These are phyloP conservation scores for Aspidiotus rigidus DNA, from an alignment of 2,888 invertebrate species.

Conservation along the genomic window DNA sequence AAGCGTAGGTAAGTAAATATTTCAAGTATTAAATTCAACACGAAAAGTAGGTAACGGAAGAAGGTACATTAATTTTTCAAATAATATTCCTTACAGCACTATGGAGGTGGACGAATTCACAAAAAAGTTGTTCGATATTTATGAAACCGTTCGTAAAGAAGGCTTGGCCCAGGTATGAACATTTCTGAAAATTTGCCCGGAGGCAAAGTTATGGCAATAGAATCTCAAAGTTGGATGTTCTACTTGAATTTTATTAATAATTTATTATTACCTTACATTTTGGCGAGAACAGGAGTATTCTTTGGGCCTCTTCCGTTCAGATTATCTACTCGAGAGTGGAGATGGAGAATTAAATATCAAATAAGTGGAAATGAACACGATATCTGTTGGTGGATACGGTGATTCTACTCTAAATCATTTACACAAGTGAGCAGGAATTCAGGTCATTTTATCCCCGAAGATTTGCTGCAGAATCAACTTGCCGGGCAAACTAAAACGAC, in stretches of 20 bases:
- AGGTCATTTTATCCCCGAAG: too few relatives aligned
- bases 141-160: conserved; percentile 65
- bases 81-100: conserved; percentile 50
- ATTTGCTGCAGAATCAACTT: too few relatives aligned
- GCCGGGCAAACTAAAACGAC: too few relatives aligned
- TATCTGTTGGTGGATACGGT: conserved; percentile 86
- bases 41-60: too few relatives aligned
- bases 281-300: conserved; percentile 51
- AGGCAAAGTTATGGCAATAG: too few relatives aligned
- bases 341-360: conserved; percentile 56
- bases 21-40: too few relatives aligned
- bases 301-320: conserved; percentile 82
- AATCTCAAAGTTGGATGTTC: background rate
- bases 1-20: too few relatives aligned
- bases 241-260: background rate
- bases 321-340: conserved; percentile 69
- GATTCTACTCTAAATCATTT: conserved; percentile 32
- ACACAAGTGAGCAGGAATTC: conserved; percentile 20
- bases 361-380: conserved; percentile 96
- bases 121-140: conserved; percentile 69
- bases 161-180: conserved; percentile 65
- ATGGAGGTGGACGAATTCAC: conserved; percentile 84
- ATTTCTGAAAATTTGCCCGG: too few relatives aligned
- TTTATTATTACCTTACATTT: background rate
- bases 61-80: too few relatives aligned